These are phyloP conservation scores for Apodemia duryi DNA, from an alignment of 2,888 invertebrate genomes.

Conservation along the genomic window DNA sequence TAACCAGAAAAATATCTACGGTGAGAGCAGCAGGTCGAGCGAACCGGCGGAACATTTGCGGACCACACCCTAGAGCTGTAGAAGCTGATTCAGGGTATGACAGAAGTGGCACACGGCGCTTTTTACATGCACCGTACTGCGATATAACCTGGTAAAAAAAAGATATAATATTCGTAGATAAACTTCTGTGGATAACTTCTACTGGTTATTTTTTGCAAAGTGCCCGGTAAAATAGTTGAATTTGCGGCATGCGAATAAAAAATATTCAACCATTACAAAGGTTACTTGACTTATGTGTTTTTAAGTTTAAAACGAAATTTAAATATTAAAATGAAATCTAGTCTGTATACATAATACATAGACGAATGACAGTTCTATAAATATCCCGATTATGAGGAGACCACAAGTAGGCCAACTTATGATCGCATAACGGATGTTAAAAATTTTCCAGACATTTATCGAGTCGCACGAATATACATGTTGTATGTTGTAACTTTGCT, in stretches of 20 bases:
- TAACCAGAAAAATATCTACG: constrained; percentile 84
- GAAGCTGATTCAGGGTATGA: constrained; percentile 93
- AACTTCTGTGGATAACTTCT: too few species aligned
- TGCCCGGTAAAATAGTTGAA: too few species aligned
- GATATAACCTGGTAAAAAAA: constrained; percentile 34
- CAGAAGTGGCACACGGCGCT: constrained; percentile 83
- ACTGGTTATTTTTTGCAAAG: too few species aligned
- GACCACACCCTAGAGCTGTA: constrained; percentile 87
- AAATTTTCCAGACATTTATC: not conserved
- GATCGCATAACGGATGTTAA: not conserved
- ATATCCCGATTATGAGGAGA: not conserved
- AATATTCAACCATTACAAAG: too few species aligned
- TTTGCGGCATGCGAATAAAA: too few species aligned
- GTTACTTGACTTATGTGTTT: too few species aligned
- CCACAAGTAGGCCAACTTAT: not conserved
- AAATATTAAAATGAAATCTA: too few species aligned
- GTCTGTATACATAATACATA: not conserved
- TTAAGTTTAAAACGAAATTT: too few species aligned
- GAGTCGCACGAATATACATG: too few species aligned
- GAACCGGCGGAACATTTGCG: constrained; percentile 80
- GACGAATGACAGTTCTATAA: not conserved
- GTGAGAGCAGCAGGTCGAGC: constrained; percentile 80
- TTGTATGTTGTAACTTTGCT: too few species aligned
- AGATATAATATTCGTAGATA: too few species aligned
- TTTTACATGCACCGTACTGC: constrained; percentile 80